phyloP scores from a whole-genome alignment of 2,888 invertebrate genomes.

The Leistus spinibarbis region DNA sequence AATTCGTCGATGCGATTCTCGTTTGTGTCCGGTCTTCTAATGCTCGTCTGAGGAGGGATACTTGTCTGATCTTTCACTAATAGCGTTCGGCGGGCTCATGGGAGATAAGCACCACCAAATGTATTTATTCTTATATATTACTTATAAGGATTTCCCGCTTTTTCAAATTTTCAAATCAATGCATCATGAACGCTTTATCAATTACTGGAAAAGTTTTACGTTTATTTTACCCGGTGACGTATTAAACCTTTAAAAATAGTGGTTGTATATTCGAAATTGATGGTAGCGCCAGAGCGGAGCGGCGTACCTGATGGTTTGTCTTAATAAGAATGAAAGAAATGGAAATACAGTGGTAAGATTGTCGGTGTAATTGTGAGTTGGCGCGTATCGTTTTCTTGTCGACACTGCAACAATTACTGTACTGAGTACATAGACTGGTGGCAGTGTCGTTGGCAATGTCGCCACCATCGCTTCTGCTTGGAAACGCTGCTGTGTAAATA shows the following conservation, averaged over 20 bases:
- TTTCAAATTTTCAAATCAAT: too few relatives aligned
- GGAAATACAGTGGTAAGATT: background rate
- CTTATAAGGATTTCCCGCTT: too few relatives aligned
- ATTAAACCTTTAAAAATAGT: too few relatives aligned
- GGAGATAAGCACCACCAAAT: background rate
- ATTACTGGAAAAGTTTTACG: too few relatives aligned
- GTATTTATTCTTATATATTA: background rate
- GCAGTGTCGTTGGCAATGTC: slow-evolving; percentile 5
- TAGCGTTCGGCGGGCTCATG: background rate
- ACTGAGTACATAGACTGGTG: background rate
- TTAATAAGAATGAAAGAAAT: background rate
- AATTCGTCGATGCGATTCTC: slow-evolving; percentile 29
- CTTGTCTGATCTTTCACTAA: background rate
- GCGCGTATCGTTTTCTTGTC: background rate
- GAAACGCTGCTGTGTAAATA: slow-evolving; percentile 29
- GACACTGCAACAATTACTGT: background rate
- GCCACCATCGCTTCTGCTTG: slow-evolving; percentile 2
- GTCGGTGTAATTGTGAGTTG: background rate
- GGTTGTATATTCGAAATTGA: too few relatives aligned
- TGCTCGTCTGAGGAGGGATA: slow-evolving; percentile 13
- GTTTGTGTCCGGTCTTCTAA: slow-evolving; percentile 27
- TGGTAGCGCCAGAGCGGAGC: too few relatives aligned
- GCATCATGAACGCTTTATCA: too few relatives aligned
- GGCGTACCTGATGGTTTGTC: background rate
- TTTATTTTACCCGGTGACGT: too few relatives aligned